Evolutionary conservation across 2,888 invertebrate genomes (phyloP), one percentile per base, ranked within the genome.

Genomic region (Netelia virgata): DNA sequence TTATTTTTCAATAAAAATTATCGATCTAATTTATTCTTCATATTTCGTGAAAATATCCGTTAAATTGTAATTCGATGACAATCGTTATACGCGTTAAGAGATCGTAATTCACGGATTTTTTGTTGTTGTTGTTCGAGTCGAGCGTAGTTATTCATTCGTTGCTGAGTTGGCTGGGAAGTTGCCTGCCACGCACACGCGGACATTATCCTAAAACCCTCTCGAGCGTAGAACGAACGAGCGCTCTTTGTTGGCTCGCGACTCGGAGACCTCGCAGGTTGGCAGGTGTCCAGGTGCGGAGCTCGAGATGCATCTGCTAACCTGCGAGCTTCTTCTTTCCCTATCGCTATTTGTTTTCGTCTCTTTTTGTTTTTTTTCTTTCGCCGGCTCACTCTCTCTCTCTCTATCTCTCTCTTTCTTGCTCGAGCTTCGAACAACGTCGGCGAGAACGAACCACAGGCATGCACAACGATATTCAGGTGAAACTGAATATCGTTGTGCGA

Each of bases 291-390:
- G 82, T 77, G 77, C 66, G 82, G 75, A 78, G 80, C 85, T 74
- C 74, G 59, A 84, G 87, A 86, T 88, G 88, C 91, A 91, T 91
- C 91, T 91, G 91, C 90, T 86, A 88, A 88, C 89, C 88, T 88
- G 89, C 87, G 80, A 55, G 14, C 43, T 64, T 70, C 64, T 69
- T 75, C 55, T 18, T 69, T 79, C 23, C 77, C 53, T 55, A 36
- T 85, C 72, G 53, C 74, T 75, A 55, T 18, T 50, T 23, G 20
- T 68, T 74, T 82, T 84, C 74, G n/a, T n/a, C n/a, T n/a, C n/a
- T n/a, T n/a, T n/a, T 73, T 61, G n/a, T 74, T 41, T 47, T 47
- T 74, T 28, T 66, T 11, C 63, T 47, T 16, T 10, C 43, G 10
- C 47, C 47, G 50, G 10, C 47, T 63, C 18, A 3, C n/a, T 47